Evolutionary conservation across 2,113 vertebrate genomes (phyloP).

Genomic region (Gasterosteus aculeatus): DNA sequence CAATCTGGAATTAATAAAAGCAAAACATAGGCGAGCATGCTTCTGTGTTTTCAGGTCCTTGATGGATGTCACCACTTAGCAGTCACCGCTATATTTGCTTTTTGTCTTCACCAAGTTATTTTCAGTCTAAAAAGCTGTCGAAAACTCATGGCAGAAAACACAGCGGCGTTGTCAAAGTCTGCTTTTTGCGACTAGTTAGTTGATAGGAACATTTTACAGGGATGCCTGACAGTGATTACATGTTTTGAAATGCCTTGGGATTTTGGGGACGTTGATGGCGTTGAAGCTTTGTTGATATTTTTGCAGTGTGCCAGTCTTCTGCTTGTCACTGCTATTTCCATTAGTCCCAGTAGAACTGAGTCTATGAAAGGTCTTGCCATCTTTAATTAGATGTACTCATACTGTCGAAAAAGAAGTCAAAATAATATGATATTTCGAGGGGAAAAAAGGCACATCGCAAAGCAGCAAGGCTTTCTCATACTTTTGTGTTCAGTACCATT

Average conservation of each 20-base stretch:
- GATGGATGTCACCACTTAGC: constrained; percentile 6
- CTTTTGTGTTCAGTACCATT: neutral
- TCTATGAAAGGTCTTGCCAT: constrained; percentile 46
- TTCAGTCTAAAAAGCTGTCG: constrained; percentile 40
- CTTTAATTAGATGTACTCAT: constrained; percentile 55
- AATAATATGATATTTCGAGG: constrained; percentile 34
- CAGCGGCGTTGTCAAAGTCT: constrained; percentile 30
- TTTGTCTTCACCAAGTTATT: constrained; percentile 20
- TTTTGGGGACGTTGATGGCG: constrained; percentile 33
- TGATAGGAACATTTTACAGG: constrained; percentile 37
- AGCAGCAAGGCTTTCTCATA: constrained; percentile 12
- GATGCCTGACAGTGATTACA: constrained; percentile 56
- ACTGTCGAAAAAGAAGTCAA: constrained; percentile 31
- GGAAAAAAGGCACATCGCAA: neutral
- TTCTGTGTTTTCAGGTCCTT: constrained; percentile 5
- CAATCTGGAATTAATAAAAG: constrained; percentile 6
- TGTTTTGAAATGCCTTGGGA: constrained; percentile 46
- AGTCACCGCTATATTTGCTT: neutral
- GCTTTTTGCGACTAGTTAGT: constrained; percentile 35
- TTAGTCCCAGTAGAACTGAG: constrained; percentile 19
- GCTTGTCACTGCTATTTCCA: constrained; percentile 30
- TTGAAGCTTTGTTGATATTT: constrained; percentile 45
- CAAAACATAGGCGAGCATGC: neutral
- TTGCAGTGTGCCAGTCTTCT: constrained; percentile 15
- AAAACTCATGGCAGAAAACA: constrained; percentile 32